phyloP scores from a whole-genome alignment of 2,888 invertebrate species.

The Xanthorhoe designata region DNA sequence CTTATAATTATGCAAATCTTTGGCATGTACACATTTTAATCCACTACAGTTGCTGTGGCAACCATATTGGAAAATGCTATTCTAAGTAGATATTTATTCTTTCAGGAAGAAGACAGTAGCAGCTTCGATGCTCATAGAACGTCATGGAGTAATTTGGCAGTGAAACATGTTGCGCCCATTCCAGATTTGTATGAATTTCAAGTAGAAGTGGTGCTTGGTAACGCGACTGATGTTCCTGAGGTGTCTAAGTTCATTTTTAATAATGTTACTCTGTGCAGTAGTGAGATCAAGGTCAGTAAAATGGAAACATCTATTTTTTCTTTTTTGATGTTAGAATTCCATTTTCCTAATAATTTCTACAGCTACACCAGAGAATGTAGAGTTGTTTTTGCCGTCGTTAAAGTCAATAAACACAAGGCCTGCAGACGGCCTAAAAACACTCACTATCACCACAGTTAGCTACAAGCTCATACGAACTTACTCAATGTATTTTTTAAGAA shows the following conservation, averaged over 20 bases:
- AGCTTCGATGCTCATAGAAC: slow-evolving; percentile 49
- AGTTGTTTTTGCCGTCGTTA: no score
- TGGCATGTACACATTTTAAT: no score
- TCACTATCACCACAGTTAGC: no score
- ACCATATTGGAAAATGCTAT: no score
- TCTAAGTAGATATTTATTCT: not conserved
- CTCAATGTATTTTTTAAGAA: no score
- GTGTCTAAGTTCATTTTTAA: slow-evolving; percentile 63
- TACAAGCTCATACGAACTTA: not conserved
- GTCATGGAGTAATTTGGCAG: slow-evolving; percentile 53
- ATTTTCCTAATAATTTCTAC: not conserved
- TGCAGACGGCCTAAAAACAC: no score
- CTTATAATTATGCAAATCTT: no score
- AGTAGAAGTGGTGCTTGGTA: slow-evolving; percentile 45
- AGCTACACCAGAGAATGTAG: not conserved
- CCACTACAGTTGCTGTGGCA: no score
- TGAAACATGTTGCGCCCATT: slow-evolving; percentile 53
- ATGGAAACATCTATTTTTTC: not conserved
- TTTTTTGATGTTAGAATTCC: not conserved
- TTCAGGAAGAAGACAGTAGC: slow-evolving; percentile 21
- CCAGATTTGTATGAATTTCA: slow-evolving; percentile 63
- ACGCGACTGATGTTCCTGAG: slow-evolving; percentile 57
- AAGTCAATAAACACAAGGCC: no score
- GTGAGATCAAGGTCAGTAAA: slow-evolving; percentile 64
- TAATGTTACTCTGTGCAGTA: slow-evolving; percentile 66